Conservation (phyloP, 2,888 invertebrate genomes). For the Spicauda simplicius region DNA sequence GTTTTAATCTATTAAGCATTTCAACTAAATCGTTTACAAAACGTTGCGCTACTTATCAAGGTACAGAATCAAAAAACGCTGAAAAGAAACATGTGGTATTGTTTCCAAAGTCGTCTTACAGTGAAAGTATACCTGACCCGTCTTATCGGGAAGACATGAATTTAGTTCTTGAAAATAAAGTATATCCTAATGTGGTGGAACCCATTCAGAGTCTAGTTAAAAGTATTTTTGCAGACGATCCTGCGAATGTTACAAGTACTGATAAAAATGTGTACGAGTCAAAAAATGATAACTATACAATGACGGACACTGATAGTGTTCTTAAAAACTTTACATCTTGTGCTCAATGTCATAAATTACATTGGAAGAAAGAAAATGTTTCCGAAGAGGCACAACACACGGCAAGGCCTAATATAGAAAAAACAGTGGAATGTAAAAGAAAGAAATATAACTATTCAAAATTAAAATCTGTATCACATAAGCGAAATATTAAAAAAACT, state of each 20-base stretch:
- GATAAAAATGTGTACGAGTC: slow-evolving; percentile 43
- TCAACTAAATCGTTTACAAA: slow-evolving; percentile 61
- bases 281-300: slow-evolving; percentile 49
- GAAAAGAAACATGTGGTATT: slow-evolving; percentile 4
- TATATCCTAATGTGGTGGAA: slow-evolving; percentile 10
- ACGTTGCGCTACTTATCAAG: slow-evolving; percentile 50
- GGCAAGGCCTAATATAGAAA: background rate
- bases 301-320: slow-evolving; percentile 47
- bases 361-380: slow-evolving; percentile 16
- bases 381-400: slow-evolving; percentile 28
- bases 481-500: slow-evolving; percentile 33
- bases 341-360: background rate
- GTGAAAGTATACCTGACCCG: background rate
- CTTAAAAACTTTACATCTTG: slow-evolving; percentile 23
- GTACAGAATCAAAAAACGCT: slow-evolving; percentile 22
- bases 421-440: background rate
- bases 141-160: background rate
- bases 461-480: slow-evolving; percentile 30
- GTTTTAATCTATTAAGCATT: slow-evolving; percentile 57
- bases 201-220: slow-evolving; percentile 55
- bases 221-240: slow-evolving; percentile 54
- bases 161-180: background rate
- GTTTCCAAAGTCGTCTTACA: slow-evolving; percentile 9
- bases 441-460: slow-evolving; percentile 1
- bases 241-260: slow-evolving; percentile 45